phyloP scores from a whole-genome alignment of 92 coral and sea anemone species.

The Epizoanthus rinbou region DNA sequence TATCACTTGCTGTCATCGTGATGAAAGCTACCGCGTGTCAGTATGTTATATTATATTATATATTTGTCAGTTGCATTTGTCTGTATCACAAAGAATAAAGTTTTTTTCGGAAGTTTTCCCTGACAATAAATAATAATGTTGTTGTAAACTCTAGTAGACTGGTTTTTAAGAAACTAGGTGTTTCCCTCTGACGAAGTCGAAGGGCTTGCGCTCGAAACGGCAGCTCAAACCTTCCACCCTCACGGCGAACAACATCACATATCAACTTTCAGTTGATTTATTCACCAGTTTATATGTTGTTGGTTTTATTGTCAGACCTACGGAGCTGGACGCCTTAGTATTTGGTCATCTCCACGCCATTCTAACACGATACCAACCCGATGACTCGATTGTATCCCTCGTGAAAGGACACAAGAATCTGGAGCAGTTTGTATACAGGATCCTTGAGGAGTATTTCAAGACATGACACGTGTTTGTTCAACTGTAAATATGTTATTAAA shows the following conservation, averaged over 20 bases:
- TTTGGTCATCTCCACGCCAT: slow-evolving; percentile 82
- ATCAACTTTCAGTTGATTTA: too few species aligned
- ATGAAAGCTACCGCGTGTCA: too few species aligned
- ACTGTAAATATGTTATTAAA: slow-evolving; percentile 19
- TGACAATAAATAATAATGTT: background rate
- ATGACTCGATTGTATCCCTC: slow-evolving; percentile 63
- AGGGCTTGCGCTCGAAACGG: too few species aligned
- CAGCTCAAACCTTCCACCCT: too few species aligned
- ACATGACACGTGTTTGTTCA: background rate
- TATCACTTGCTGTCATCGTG: too few species aligned
- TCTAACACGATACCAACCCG: slow-evolving; percentile 73
- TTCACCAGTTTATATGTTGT: background rate
- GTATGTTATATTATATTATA: too few species aligned
- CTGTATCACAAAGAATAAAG: background rate
- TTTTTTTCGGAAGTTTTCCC: too few species aligned
- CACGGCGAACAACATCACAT: too few species aligned
- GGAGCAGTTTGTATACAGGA: slow-evolving; percentile 67
- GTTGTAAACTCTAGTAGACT: too few species aligned
- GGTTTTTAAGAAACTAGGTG: too few species aligned
- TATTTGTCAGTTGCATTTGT: too few species aligned
- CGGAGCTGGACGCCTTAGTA: slow-evolving; percentile 80
- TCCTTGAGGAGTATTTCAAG: slow-evolving; percentile 47
- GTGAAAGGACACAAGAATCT: slow-evolving; percentile 71
- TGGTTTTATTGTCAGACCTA: slow-evolving; percentile 57
- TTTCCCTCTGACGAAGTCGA: too few species aligned